Conservation (phyloP, 2,888 invertebrate genomes). For the Tetragnatha montana region DNA sequence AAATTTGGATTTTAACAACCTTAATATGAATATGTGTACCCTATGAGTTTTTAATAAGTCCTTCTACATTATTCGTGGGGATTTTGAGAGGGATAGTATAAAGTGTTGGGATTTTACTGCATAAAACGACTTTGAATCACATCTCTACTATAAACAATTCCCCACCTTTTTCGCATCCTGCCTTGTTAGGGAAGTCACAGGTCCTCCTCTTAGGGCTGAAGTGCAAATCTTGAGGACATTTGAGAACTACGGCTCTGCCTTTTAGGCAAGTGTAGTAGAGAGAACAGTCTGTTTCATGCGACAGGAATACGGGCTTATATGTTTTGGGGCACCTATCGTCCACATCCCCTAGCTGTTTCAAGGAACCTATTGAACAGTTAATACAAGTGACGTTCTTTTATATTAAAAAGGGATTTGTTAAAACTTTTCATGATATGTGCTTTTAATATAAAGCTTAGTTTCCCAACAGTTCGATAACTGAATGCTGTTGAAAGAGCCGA, state of each 20-base stretch:
- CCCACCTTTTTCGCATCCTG: conserved; percentile 5
- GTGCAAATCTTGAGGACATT: conserved; percentile 23
- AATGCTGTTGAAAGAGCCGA: too few species aligned
- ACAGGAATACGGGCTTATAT: not conserved
- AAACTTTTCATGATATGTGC: too few species aligned
- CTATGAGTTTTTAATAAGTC: too few species aligned
- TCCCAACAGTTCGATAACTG: too few species aligned
- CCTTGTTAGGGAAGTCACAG: conserved; percentile 23
- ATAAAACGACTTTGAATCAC: not conserved
- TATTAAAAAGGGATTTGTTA: too few species aligned
- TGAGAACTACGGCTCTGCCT: not conserved
- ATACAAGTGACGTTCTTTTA: not conserved
- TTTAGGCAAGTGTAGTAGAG: conserved; percentile 6
- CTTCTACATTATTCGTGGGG: not conserved
- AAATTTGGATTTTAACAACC: too few species aligned
- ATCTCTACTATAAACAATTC: not conserved
- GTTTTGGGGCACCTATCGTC: not conserved
- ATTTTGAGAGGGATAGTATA: not conserved
- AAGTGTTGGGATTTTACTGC: too few species aligned
- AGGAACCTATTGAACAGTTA: not conserved
- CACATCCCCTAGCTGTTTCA: not conserved
- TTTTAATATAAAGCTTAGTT: too few species aligned
- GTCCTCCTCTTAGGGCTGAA: not conserved
- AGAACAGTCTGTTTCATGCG: conserved; percentile 9
- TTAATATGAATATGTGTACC: too few species aligned